Percentiles rank a stretch among this genome's conserved stretches.
phyloP scores from a whole-genome alignment of 2,888 invertebrate genomes.

The Alviniconcha strummeri region DNA sequence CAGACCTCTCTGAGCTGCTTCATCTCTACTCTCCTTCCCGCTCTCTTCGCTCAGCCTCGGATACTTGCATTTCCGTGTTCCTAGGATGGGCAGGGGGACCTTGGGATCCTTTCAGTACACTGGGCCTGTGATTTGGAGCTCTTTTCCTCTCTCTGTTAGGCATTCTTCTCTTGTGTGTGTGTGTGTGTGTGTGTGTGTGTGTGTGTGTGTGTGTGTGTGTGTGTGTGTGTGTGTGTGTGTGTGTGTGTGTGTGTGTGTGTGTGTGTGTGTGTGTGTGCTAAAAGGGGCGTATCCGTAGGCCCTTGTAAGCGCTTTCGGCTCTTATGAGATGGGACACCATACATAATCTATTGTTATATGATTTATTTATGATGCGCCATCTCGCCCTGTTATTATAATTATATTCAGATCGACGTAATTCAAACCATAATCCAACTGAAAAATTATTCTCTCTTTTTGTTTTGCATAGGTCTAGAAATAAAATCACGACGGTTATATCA shows the following conservation, averaged over 20 bases:
- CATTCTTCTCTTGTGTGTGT: neutral
- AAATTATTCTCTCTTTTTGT: neutral
- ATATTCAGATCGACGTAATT: neutral
- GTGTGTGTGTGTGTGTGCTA: neutral
- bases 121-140: no score
- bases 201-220: constrained; percentile 6
- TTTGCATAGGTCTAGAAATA: neutral
- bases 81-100: no score
- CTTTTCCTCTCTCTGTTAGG: neutral
- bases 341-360: no score
- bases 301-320: neutral
- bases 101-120: no score
- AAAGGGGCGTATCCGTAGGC: neutral
- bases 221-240: neutral
- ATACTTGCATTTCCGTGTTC: no score
- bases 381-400: no score
- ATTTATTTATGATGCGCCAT: no score
- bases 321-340: no score
- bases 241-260: constrained; percentile 6
- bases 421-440: neutral
- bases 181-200: constrained; percentile 20
- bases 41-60: no score
- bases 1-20: no score
- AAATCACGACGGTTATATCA: no score
- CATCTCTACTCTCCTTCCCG: no score